Base-by-base conservation (phyloP, 2,797 vertebrate species). In the Tokudaia muenninki region DNA sequence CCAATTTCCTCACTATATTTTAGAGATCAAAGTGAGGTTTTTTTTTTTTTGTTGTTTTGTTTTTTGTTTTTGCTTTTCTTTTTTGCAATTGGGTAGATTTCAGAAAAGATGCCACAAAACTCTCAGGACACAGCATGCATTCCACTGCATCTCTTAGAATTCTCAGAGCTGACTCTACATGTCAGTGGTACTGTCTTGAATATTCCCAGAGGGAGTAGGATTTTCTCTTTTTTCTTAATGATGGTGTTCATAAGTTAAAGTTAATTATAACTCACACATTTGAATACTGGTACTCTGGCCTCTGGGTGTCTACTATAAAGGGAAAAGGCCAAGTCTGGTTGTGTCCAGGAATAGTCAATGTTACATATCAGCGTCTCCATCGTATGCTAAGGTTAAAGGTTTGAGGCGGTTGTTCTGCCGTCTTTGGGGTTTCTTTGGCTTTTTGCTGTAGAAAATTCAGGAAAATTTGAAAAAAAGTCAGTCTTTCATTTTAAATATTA, bases 361-460 rank as follows among this genome's bases (percentile, higher is more conserved):
- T 99, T 99, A 99, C 99, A 99, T 99, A 98, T 99, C 99, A 67
- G 99, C 99, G 70, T 99, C 99, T 94, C 99, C 99, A 94, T 99
- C 99, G 82, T 99, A 99, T 98, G 99, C 99, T 98, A 99, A 99
- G 86, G 99, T 99, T 98, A 99, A 99, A 98, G 99, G 99, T 99
- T 99, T 99, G 98, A 99, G 99, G 94, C 99, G 99, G 99, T 99
- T 99, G 99, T 99, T 99, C 98, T 99, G 99, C 98, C 99, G 99
- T 98, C 99, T 99, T 98, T 99, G 99, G 94, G 99, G 99, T 98
- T 99, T 99, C 99, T 99, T 99, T 99, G 99, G 99, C 99, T 99
- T 99, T 99, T 99, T 99, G 99, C 99, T 99, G 97, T 95, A 98
- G 97, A 91, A 96, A 82, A 86, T 75, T 75, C 14, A 94, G 63